phyloP scores from a whole-genome alignment of 2,888 invertebrate genomes.

The Melipona bicolor region DNA sequence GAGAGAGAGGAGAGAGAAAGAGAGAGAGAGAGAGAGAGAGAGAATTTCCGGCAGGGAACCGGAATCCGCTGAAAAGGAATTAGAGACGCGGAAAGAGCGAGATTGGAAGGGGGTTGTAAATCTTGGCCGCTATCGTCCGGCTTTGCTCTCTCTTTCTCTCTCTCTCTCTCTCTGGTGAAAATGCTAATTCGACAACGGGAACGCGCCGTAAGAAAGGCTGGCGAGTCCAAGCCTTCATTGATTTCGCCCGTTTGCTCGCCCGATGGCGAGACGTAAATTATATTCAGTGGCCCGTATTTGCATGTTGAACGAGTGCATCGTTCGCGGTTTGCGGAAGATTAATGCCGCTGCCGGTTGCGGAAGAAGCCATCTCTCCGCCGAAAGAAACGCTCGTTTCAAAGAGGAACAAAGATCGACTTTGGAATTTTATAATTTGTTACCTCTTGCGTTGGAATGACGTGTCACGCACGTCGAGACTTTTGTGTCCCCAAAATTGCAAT shows the following conservation, averaged over 20 bases:
- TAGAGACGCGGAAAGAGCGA: slow-evolving; percentile 8
- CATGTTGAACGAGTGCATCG: slow-evolving; percentile 46
- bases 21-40: too few relatives aligned
- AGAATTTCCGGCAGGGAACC: background rate
- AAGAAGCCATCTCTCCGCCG: background rate
- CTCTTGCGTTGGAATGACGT: background rate
- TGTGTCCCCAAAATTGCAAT: too few relatives aligned
- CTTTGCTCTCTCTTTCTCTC: background rate
- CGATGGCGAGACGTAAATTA: slow-evolving; percentile 66
- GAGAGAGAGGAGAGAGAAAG: too few relatives aligned
- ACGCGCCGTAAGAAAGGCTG: slow-evolving; percentile 34
- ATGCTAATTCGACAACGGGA: slow-evolving; percentile 63
- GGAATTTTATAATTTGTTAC: background rate
- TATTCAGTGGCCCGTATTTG: slow-evolving; percentile 61
- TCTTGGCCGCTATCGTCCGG: slow-evolving; percentile 43
- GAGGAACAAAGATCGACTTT: background rate
- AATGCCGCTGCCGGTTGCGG: slow-evolving; percentile 25
- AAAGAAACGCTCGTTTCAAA: too few relatives aligned
- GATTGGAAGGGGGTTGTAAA: slow-evolving; percentile 34
- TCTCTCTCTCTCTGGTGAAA: slow-evolving; percentile 25
- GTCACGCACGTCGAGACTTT: background rate
- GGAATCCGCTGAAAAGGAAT: slow-evolving; percentile 29
- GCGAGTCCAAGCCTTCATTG: slow-evolving; percentile 59
- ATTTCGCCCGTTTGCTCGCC: slow-evolving; percentile 59
- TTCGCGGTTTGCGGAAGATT: slow-evolving; percentile 43